Evolutionary conservation across 2,888 invertebrate genomes (phyloP).

Genomic region (Diarsia brunnea): DNA sequence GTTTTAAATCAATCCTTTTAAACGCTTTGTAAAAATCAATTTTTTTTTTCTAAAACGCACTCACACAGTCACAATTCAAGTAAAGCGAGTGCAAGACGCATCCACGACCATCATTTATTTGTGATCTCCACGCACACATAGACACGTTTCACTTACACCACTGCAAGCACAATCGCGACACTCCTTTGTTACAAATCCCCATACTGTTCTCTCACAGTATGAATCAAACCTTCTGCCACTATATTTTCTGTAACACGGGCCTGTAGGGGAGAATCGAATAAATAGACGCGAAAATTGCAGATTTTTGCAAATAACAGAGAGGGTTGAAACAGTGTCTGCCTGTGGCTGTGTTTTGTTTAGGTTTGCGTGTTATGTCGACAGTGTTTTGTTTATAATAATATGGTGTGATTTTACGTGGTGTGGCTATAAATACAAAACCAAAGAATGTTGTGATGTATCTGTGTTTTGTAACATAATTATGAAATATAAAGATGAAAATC

Average conservation of each 20-base stretch:
- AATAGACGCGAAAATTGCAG: conserved; percentile 13
- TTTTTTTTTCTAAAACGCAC: no score
- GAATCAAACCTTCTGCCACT: neutral
- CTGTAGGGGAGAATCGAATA: conserved; percentile 6
- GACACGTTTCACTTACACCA: no score
- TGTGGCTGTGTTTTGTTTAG: conserved; percentile 9
- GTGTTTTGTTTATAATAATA: neutral
- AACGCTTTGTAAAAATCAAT: no score
- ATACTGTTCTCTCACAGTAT: neutral
- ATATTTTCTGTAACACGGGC: neutral
- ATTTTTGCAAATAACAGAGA: conserved; percentile 21
- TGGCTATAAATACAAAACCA: neutral
- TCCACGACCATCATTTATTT: neutral
- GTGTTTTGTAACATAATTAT: neutral
- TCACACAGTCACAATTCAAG: neutral
- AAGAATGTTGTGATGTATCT: neutral
- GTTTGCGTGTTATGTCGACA: neutral
- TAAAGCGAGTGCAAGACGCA: neutral
- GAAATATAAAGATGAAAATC: neutral
- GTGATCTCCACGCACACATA: no score
- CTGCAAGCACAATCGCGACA: no score
- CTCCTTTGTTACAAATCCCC: no score
- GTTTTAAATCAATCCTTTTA: no score
- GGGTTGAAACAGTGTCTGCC: neutral
- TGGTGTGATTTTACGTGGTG: neutral